These are phyloP conservation scores for Cylindroiulus punctatus DNA, from an alignment of 2,888 invertebrate species.

Conservation along the genomic window DNA sequence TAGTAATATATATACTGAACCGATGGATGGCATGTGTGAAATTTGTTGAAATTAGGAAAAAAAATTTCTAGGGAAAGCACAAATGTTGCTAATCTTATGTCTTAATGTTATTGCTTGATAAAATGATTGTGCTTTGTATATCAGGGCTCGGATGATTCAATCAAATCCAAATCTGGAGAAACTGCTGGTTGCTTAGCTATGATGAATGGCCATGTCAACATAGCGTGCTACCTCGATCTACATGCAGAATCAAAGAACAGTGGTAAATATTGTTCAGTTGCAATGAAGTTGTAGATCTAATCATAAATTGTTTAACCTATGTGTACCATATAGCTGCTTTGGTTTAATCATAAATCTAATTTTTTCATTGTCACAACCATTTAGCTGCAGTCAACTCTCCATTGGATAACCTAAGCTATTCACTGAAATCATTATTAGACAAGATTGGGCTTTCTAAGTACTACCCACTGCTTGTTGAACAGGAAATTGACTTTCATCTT, in stretches of 20 bases:
- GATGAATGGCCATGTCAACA: conserved; percentile 23
- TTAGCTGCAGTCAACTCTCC: neutral
- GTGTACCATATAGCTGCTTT: neutral
- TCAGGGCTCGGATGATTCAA: conserved; percentile 16
- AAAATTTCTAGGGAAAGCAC: too few species aligned
- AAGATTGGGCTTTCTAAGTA: conserved; percentile 40
- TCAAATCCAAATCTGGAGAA: conserved; percentile 13
- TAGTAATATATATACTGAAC: too few species aligned
- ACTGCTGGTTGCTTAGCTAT: conserved; percentile 45
- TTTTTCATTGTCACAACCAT: neutral
- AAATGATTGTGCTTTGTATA: neutral
- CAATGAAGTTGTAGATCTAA: neutral
- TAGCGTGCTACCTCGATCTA: neutral
- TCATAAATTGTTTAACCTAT: neutral
- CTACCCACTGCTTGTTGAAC: conserved; percentile 11
- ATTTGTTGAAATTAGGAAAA: too few species aligned
- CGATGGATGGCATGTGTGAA: too few species aligned
- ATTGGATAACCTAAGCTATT: neutral
- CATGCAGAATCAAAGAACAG: neutral
- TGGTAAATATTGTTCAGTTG: neutral
- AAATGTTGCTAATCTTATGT: too few species aligned
- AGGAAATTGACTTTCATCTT: conserved; percentile 40
- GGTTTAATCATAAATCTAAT: neutral
- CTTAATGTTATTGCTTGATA: neutral
- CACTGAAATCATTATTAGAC: conserved; percentile 13